Evolutionary conservation across 2,888 invertebrate species (phyloP).

Genomic region (Polydrusus cervinus): DNA sequence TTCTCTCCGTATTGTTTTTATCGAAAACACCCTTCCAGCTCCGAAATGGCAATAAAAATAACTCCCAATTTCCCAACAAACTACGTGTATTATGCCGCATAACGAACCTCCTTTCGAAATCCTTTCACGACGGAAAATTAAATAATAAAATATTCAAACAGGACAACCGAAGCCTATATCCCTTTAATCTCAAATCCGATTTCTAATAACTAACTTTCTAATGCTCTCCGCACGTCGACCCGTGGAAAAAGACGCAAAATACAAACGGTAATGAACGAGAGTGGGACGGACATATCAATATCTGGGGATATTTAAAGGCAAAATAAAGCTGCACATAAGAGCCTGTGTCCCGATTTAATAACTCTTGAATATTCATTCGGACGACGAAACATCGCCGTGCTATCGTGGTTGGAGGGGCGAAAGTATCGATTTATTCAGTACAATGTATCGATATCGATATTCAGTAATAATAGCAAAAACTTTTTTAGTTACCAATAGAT

Average conservation of each 20-base stretch:
- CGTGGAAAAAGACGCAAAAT: conserved; percentile 27
- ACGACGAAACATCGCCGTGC: conserved; percentile 56
- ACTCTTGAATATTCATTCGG: conserved; percentile 72
- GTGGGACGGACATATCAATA: conserved; percentile 51
- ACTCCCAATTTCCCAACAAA: conserved; percentile 36
- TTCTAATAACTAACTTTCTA: conserved; percentile 66
- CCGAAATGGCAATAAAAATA: conserved; percentile 16
- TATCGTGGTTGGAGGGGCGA: conserved; percentile 30
- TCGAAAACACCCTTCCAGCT: background rate
- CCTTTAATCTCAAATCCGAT: conserved; percentile 67
- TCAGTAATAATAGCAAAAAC: too few species aligned
- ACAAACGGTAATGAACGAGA: conserved; percentile 35
- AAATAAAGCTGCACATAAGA: conserved; percentile 63
- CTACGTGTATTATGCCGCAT: conserved; percentile 47
- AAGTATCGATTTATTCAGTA: conserved; percentile 23
- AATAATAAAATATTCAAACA: conserved; percentile 67
- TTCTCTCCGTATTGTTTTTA: too few species aligned
- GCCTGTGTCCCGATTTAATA: conserved; percentile 72
- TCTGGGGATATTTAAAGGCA: conserved; percentile 49
- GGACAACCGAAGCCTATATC: conserved; percentile 66
- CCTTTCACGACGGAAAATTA: conserved; percentile 58
- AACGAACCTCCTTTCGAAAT: conserved; percentile 52
- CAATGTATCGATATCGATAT: conserved; percentile 8
- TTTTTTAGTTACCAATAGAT: too few species aligned
- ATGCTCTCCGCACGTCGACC: conserved; percentile 53